Percentiles rank a stretch among this genome's conserved stretches.
Evolutionary conservation across 2,888 invertebrate genomes (phyloP).

Genomic region (Drosophila kambysellisi): DNA sequence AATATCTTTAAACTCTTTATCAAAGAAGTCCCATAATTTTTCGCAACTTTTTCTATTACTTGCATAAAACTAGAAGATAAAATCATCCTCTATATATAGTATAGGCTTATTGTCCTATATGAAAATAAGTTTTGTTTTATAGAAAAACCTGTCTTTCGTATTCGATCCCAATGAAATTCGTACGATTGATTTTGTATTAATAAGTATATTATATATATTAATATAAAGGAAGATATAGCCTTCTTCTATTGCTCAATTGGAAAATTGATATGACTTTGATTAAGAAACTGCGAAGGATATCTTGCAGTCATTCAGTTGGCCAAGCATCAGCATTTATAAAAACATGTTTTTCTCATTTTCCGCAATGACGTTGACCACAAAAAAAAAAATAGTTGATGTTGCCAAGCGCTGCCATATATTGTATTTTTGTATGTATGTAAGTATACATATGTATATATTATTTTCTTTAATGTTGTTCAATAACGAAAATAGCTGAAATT

Average conservation of each 20-base stretch:
- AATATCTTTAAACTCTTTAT: no score
- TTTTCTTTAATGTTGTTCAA: conserved; percentile 44
- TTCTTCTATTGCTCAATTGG: neutral
- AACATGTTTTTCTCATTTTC: conserved; percentile 23
- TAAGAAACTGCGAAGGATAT: conserved; percentile 10
- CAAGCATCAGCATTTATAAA: conserved; percentile 1
- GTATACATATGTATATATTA: conserved; percentile 25
- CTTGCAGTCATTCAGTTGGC: neutral
- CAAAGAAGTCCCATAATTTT: neutral
- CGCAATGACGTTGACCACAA: conserved; percentile 61
- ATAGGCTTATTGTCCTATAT: neutral
- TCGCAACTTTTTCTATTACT: neutral
- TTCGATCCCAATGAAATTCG: neutral
- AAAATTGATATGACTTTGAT: neutral
- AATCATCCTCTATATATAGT: neutral
- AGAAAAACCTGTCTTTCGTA: no score
- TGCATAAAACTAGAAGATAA: neutral
- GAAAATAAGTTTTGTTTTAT: neutral
- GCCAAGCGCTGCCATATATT: conserved; percentile 41
- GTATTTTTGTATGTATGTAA: neutral
- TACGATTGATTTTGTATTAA: neutral
- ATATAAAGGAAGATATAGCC: no score
- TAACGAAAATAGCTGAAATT: conserved; percentile 47
- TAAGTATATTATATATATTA: neutral
- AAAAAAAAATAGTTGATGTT: conserved; percentile 45